Conservation (phyloP, 35 echinoderm and acorn worm genomes). For the Lytechinus variegatus region DNA sequence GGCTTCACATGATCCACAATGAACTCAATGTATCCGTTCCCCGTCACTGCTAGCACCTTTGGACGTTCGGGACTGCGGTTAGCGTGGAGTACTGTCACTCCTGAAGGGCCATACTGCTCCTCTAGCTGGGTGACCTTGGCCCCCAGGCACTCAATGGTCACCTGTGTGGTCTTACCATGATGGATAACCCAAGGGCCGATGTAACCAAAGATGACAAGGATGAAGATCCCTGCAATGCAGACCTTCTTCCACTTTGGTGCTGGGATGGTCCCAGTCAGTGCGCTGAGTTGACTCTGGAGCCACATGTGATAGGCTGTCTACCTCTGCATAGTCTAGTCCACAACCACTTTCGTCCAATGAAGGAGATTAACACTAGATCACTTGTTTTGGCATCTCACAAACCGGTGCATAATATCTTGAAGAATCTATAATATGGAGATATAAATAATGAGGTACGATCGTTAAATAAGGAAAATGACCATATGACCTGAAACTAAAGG, state of each 20-base stretch:
- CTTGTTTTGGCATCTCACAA: not conserved
- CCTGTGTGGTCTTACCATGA: slow-evolving; percentile 71
- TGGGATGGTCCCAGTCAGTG: slow-evolving; percentile 38
- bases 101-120: slow-evolving; percentile 47
- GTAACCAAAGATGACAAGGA: slow-evolving; percentile 83
- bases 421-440: not conserved
- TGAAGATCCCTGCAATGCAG: slow-evolving; percentile 62
- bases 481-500: no score
- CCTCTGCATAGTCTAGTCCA: slow-evolving; percentile 27
- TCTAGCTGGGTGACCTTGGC: slow-evolving; percentile 68
- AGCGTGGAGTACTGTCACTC: slow-evolving; percentile 65
- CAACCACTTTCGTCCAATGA: not conserved
- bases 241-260: slow-evolving; percentile 68
- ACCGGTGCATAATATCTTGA: not conserved
- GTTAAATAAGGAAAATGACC: not conserved
- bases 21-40: slow-evolving; percentile 87
- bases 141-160: slow-evolving; percentile 80
- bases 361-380: not conserved
- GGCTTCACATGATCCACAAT: slow-evolving; percentile 73
- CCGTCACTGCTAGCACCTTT: slow-evolving; percentile 72
- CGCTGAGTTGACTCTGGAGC: slow-evolving; percentile 36
- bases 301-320: slow-evolving; percentile 38
- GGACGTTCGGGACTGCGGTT: not conserved
- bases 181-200: slow-evolving; percentile 87
- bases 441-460: not conserved